Conservation (phyloP, 2,888 invertebrate genomes). For the Sesia bembeciformis region DNA sequence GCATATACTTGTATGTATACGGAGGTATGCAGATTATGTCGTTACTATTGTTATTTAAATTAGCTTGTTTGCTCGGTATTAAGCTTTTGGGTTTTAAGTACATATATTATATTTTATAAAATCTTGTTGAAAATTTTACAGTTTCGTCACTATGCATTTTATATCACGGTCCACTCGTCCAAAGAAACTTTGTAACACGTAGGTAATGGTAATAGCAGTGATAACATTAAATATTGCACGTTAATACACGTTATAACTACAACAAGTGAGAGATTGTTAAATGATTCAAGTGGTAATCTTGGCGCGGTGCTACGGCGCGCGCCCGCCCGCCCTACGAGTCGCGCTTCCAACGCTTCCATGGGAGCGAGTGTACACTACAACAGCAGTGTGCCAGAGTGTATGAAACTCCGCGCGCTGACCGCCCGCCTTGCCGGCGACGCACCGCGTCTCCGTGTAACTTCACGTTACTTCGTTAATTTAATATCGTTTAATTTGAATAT, state of each 20-base stretch:
- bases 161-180: too few species aligned
- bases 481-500: too few species aligned
- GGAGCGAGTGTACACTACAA: neutral
- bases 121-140: too few species aligned
- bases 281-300: neutral
- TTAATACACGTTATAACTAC: neutral
- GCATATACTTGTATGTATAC: too few species aligned
- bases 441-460: too few species aligned
- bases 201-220: neutral
- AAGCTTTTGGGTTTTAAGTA: too few species aligned
- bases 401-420: neutral
- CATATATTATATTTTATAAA: too few species aligned
- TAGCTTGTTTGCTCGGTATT: too few species aligned
- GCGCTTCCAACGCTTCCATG: neutral
- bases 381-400: neutral
- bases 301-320: neutral
- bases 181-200: neutral
- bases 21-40: too few species aligned
- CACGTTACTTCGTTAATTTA: too few species aligned
- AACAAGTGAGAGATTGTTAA: neutral
- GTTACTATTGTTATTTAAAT: too few species aligned
- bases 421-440: neutral
- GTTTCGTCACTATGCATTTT: too few species aligned
- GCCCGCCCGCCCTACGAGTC: neutral
- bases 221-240: neutral